These are phyloP conservation scores for Orthonevra nobilis DNA, from an alignment of 2,888 invertebrate species.

Conservation along the genomic window DNA sequence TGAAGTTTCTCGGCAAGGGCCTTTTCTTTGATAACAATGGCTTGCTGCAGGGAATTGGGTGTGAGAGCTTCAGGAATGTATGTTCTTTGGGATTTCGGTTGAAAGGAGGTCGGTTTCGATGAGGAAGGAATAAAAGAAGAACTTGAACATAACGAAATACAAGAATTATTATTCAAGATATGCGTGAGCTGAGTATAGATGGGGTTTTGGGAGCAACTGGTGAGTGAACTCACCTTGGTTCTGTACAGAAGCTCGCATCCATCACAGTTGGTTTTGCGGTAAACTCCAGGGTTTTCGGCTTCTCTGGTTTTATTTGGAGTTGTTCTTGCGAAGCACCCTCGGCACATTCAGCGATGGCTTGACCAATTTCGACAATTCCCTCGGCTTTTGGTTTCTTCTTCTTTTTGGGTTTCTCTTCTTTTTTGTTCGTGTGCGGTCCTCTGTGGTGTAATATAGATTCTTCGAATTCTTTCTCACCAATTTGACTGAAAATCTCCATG, in stretches of 20 bases:
- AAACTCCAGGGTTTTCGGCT: conserved; percentile 65
- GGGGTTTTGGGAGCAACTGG: conserved; percentile 9
- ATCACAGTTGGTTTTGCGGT: conserved; percentile 80
- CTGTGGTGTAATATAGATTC: conserved; percentile 86
- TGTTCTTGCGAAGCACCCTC: too few relatives aligned
- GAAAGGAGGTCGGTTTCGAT: conserved; percentile 71
- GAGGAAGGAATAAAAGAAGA: conserved; percentile 56
- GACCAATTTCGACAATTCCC: conserved; percentile 79
- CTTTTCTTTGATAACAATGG: conserved; percentile 88
- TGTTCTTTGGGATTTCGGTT: conserved; percentile 72
- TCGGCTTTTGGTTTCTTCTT: conserved; percentile 59
- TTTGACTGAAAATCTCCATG: conserved; percentile 85
- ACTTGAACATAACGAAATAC: conserved; percentile 58
- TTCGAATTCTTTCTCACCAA: conserved; percentile 87
- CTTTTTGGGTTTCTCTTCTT: conserved; percentile 71
- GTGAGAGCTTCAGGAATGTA: conserved; percentile 82
- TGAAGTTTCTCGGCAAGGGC: conserved; percentile 78
- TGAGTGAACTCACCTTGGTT: conserved; percentile 71
- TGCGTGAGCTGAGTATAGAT: neutral
- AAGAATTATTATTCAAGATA: conserved; percentile 37
- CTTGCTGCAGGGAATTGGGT: conserved; percentile 85
- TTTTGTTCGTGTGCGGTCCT: conserved; percentile 77
- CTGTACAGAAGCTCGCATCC: conserved; percentile 80
- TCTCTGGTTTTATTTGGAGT: conserved; percentile 31
- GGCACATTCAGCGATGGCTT: conserved; percentile 58